Base-by-base conservation (phyloP, 2,113 vertebrate species). In the Sylvia atricapilla region DNA sequence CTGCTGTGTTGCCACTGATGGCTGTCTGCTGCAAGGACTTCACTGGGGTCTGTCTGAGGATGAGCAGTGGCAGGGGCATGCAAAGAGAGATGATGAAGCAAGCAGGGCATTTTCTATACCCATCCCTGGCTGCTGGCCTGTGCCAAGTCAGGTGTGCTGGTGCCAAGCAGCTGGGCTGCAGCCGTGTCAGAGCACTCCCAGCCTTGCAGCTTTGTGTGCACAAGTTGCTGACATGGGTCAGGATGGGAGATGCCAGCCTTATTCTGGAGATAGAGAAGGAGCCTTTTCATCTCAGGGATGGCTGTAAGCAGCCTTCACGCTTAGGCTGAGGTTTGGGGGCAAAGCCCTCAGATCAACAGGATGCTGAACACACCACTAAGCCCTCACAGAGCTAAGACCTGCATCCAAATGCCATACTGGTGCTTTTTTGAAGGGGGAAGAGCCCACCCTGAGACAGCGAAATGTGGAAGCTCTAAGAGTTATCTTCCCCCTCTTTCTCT, bases 1-100 rank as follows among this genome's bases (percentile, higher is more conserved):
- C 62, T 12, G 2, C 53, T 8, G 3, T 1, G 6, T 11, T 63
- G 35, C 31, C 58, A 21, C 10, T 0, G 0, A 28, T n/a, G 55
- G 21, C 84, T 2, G 22, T 3, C 76, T 35, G n/a, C 62, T 53
- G 41, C 15, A 17, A 44, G 67, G 25, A 12, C 13, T 81, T 67
- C 1, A 0, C 2, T 13, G 6, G 39, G 33, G 20, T 77, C 59
- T 70, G 13, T 21, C 31, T 9, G 55, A 59, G 55, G 47, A 18
- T 63, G 56, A 82, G 49, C 2, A 1, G 67, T 70, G 47, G 18
- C 33, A 44, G 47, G 23, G 33, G 13, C 17, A 28, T 17, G 59
- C 25, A 64, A 46, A 69, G 43, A 21, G 0, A 3, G 24, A 11
- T 0, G 14, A n/a, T n/a, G 76, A 59, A 77, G 73, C 27, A 78